Conservation (phyloP, 1,140 invertebrate genomes). For the Bombus waltoni region DNA sequence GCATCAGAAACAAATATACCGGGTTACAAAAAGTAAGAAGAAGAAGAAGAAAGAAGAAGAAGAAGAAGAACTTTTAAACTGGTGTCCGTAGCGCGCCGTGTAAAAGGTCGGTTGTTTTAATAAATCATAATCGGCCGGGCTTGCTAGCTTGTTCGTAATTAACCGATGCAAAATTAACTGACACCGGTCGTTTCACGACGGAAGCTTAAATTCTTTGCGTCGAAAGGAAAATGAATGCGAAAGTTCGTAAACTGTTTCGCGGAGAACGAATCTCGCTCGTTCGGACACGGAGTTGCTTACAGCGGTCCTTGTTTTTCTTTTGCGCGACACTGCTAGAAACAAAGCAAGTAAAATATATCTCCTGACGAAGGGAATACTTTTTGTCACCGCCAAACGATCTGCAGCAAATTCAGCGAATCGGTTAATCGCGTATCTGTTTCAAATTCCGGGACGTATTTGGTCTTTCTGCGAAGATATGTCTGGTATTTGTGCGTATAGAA, state of each 20-base stretch:
- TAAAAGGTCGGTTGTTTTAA: constrained; percentile 5
- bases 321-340: neutral
- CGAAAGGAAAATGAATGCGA: neutral
- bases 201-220: neutral
- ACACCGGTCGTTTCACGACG: neutral
- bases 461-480: no score
- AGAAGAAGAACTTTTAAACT: neutral
- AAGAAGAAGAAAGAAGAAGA: no score
- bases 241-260: neutral
- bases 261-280: neutral
- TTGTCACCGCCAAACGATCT: neutral
- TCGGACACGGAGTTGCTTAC: neutral
- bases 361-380: neutral
- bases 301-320: neutral
- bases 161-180: constrained; percentile 30
- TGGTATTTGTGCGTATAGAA: no score
- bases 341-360: neutral
- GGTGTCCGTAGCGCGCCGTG: neutral
- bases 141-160: constrained; percentile 14
- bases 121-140: constrained; percentile 30
- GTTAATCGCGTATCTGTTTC: neutral
- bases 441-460: no score
- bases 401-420: neutral
- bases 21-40: neutral
- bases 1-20: neutral